Base-by-base conservation (phyloP, 2,888 invertebrate species). In the Sclerodermus sp. region DNA sequence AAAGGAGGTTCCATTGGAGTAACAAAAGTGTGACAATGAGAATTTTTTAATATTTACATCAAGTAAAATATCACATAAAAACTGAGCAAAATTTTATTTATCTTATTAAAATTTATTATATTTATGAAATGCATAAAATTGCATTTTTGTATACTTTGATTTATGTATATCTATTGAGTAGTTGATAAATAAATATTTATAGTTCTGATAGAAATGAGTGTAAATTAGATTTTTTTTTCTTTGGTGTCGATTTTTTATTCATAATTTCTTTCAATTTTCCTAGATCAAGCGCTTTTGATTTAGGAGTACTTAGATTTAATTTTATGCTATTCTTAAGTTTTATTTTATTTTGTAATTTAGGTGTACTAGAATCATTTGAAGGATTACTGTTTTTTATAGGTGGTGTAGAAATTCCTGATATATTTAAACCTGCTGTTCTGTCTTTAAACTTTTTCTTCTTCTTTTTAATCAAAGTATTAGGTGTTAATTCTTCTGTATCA, bases 1-100 rank as follows among this genome's bases (percentile, higher is more conserved):
- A 76, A 87, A 87, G 65, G 87, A 89, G 77, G 87, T 89, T 76
- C 89, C 88, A 52, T 76, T 89, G 80, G 87, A 88, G 70, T 87
- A 78, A 82, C 48, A 45, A 45, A 42, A 49, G 8, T 8, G 8
- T 8, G 10, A 12, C n/a, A 12, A 34, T 8, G 34, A 34, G 23
- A 23, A 8, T 23, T 23, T 3, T 23, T 23, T n/a, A n/a, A n/a
- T n/a, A n/a, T n/a, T n/a, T n/a, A n/a, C n/a, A n/a, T n/a, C n/a
- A n/a, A n/a, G n/a, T 23, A 23, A 23, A 23, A 23, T 23, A n/a
- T n/a, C n/a, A n/a, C 8, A 23, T 23, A 23, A 23, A 23, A 8
- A 3, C 8, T 5, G 23, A 8, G 23, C 23, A 23, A 23, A 23
- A 5, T 23, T 23, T 23, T 23, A 23, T 23, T 23, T 23, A 8